A percentile compares a stretch with the other conserved stretches of the same genome.
Evolutionary conservation across 2,797 vertebrate genomes (phyloP).

Genomic region (Adrianichthys oophorus): DNA sequence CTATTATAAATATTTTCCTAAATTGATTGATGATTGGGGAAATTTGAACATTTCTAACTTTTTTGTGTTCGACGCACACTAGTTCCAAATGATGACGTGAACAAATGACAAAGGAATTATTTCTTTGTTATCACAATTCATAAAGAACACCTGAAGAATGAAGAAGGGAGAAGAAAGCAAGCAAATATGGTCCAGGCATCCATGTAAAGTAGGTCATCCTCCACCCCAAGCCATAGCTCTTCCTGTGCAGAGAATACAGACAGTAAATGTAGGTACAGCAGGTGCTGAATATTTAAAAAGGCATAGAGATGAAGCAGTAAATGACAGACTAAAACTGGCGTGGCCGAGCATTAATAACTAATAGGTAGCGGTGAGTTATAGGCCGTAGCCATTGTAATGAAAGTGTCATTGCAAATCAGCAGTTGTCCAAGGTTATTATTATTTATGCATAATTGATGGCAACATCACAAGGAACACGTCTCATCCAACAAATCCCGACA

Average conservation of each 20-base stretch:
- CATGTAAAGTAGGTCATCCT: slow-evolving; percentile 65
- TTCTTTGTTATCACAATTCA: background rate
- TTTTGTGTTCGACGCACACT: too few species aligned
- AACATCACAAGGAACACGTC: slow-evolving; percentile 76
- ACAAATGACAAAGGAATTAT: background rate
- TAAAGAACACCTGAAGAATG: slow-evolving; percentile 2
- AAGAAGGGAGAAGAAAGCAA: background rate
- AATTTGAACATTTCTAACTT: too few species aligned
- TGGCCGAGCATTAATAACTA: slow-evolving; percentile 85
- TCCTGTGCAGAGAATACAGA: slow-evolving; percentile 71
- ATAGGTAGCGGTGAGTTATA: slow-evolving; percentile 82
- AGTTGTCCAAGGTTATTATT: slow-evolving; percentile 85
- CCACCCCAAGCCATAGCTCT: slow-evolving; percentile 64
- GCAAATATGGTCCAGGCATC: slow-evolving; percentile 49
- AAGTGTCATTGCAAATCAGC: slow-evolving; percentile 88
- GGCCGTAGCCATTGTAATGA: slow-evolving; percentile 81
- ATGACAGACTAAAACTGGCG: slow-evolving; percentile 86
- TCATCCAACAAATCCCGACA: slow-evolving; percentile 70
- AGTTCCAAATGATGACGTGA: too few species aligned
- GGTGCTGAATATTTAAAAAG: slow-evolving; percentile 87
- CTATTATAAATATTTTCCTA: too few species aligned
- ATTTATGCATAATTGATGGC: slow-evolving; percentile 87
- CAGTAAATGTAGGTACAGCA: slow-evolving; percentile 85
- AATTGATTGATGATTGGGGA: too few species aligned
- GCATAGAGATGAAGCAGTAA: slow-evolving; percentile 85